Evolutionary conservation across 2,888 invertebrate genomes (phyloP).

Genomic region (Nephrotoma appendiculata): DNA sequence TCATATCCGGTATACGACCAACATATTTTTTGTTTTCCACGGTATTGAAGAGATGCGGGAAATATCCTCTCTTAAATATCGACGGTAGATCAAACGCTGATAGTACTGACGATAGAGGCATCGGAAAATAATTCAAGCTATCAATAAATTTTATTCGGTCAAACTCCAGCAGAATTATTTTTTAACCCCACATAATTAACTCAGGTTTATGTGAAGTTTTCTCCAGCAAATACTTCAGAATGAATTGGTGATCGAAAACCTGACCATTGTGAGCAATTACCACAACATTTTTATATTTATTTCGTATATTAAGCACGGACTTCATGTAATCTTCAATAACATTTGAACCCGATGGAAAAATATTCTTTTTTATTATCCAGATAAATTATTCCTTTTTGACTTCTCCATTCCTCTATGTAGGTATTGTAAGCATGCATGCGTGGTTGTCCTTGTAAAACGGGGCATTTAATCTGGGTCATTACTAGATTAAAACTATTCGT

Average conservation of each 20-base stretch:
- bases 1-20: background rate
- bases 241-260: background rate
- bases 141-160: background rate
- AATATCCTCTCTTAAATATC: constrained; percentile 14
- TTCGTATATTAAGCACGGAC: background rate
- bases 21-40: background rate
- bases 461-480: too few species aligned
- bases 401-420: too few species aligned
- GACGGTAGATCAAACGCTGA: constrained; percentile 12
- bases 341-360: too few species aligned
- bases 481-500: too few species aligned
- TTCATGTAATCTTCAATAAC: background rate
- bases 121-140: constrained; percentile 15
- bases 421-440: too few species aligned
- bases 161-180: background rate
- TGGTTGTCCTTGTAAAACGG: too few species aligned
- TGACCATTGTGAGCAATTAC: background rate
- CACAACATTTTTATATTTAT: background rate
- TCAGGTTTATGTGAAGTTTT: background rate
- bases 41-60: constrained; percentile 15
- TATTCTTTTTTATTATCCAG: too few species aligned
- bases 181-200: background rate
- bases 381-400: too few species aligned
- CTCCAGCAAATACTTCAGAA: background rate
- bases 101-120: constrained; percentile 13